Evolutionary conservation across 1,140 invertebrate species (phyloP).

Genomic region (Caenorhabditis inopinata): DNA sequence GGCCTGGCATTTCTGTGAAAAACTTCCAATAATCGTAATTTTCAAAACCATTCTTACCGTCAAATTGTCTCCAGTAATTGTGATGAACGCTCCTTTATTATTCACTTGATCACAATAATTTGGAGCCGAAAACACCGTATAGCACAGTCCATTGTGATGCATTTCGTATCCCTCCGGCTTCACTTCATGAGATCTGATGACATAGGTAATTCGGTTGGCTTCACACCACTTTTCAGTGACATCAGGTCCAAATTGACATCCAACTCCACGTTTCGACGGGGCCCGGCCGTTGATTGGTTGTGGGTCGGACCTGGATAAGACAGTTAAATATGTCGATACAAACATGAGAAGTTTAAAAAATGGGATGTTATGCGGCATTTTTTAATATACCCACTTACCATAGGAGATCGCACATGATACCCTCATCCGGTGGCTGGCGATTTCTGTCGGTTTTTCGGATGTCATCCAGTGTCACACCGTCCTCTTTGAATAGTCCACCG

Average conservation of each 20-base stretch:
- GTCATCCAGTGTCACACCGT: constrained; percentile 85
- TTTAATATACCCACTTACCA: constrained; percentile 23
- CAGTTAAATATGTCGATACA: background rate
- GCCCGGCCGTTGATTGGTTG: constrained; percentile 81
- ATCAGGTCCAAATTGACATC: constrained; percentile 97
- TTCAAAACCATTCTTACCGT: background rate
- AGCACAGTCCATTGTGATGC: constrained; percentile 87
- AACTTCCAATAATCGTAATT: background rate
- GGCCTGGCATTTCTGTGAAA: background rate
- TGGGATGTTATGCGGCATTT: background rate
- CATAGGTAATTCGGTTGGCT: constrained; percentile 60
- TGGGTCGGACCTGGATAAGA: constrained; percentile 88
- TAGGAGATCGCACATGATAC: constrained; percentile 48
- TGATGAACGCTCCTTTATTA: constrained; percentile 96
- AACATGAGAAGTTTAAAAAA: too few species aligned
- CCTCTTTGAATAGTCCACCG: constrained; percentile 85
- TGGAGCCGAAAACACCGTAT: constrained; percentile 94
- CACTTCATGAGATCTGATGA: constrained; percentile 87
- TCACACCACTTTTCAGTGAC: constrained; percentile 80
- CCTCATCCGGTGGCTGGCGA: constrained; percentile 84
- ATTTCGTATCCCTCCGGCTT: constrained; percentile 94
- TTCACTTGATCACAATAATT: constrained; percentile 99
- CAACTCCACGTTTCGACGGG: constrained; percentile 92
- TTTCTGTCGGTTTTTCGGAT: constrained; percentile 85
- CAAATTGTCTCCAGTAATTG: constrained; percentile 81